Evolutionary conservation across 2,888 invertebrate species (phyloP), one percentile per base, ranked within the genome.

Genomic region (Acronicta psi): DNA sequence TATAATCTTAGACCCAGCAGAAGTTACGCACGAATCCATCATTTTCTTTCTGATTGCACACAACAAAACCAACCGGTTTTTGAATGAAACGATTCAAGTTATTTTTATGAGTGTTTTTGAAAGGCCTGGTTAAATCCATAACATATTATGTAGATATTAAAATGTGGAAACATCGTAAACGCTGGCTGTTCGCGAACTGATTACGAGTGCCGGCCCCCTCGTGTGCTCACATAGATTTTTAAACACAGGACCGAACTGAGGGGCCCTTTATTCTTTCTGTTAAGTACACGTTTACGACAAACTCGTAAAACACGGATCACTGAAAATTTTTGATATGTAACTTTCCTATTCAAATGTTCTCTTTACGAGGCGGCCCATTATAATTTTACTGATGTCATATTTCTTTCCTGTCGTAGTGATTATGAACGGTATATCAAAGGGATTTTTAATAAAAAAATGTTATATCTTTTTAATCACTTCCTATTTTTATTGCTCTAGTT

Each of bases 271-370:
- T 89, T 88, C 90, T 87, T 85, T 79, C 84, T 83, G 87, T 88
- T 92, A 92, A 93, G 92, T 91, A 93, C 89, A 89, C 89, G 88
- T 93, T 93, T 94, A 94, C 92, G 94, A 93, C 89, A 79, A 83
- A 84, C 90, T 92, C 93, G 92, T 94, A 94, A 94, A 94, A 89
- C 87, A 93, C 92, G 93, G 93, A 93, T 94, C 93, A 92, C 87
- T 93, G 94, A 92, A 91, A 92, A 92, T 93, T 93, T 94, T 94
- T 93, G 94, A 94, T 93, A 93, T 93, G 94, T 93, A 89, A 93
- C 93, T 90, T 89, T 92, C 87, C 92, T 93, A 94, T 94, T 94
- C 94, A 94, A 94, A 94, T 92, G 89, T 77, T 74, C 82, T 80
- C 81, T 92, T 94, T 93, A 93, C 91, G 93, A 92, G 83, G 79